A percentile compares a stretch with the other conserved stretches of the same genome.
phyloP scores from a whole-genome alignment of 2,888 invertebrate species.

The Apodemia mormo region DNA sequence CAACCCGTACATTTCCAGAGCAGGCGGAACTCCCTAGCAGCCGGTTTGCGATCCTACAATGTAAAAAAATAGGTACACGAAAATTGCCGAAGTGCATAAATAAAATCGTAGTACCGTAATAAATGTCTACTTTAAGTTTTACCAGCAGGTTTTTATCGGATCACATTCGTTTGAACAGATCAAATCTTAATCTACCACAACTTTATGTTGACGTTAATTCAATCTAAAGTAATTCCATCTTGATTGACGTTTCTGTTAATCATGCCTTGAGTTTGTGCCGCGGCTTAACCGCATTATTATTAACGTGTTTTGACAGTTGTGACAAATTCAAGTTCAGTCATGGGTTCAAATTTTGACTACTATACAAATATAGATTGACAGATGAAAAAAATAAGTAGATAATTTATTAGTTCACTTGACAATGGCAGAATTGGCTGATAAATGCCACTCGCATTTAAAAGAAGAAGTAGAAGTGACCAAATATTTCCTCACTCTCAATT shows the following conservation, averaged over 20 bases:
- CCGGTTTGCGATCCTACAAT: too few relatives aligned
- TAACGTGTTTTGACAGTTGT: slow-evolving; percentile 3
- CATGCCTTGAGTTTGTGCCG: neutral
- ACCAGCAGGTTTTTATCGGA: neutral
- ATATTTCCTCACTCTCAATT: too few relatives aligned
- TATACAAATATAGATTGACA: too few relatives aligned
- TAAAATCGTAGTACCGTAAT: neutral
- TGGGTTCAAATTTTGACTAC: neutral
- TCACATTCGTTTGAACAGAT: slow-evolving; percentile 1
- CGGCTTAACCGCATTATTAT: slow-evolving; percentile 1
- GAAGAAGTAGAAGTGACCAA: too few relatives aligned
- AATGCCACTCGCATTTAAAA: too few relatives aligned
- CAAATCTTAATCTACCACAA: slow-evolving; percentile 8
- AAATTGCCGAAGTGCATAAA: neutral
- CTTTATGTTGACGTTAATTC: neutral
- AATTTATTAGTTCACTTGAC: too few relatives aligned
- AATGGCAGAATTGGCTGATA: too few relatives aligned
- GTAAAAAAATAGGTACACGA: too few relatives aligned
- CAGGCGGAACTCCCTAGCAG: too few relatives aligned
- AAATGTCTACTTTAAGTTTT: neutral
- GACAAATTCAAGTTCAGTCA: slow-evolving; percentile 3
- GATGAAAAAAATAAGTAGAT: too few relatives aligned
- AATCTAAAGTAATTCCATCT: neutral
- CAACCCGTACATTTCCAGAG: too few relatives aligned
- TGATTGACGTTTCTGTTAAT: slow-evolving; percentile 13